Evolutionary conservation across 2,113 vertebrate species (phyloP).

Genomic region (Motacilla tschutschensis): DNA sequence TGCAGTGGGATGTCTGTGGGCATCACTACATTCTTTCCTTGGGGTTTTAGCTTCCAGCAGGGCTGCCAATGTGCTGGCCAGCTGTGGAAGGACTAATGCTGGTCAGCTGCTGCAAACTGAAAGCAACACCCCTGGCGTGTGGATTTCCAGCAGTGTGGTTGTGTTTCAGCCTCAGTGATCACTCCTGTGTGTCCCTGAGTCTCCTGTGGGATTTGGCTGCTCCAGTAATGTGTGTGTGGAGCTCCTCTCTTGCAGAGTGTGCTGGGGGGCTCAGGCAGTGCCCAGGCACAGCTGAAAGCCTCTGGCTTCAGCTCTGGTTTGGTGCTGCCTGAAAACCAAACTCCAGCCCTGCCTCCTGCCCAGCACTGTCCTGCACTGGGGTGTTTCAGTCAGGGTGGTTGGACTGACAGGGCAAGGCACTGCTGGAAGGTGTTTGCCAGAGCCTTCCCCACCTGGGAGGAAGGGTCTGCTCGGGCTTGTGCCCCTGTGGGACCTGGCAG

Average conservation of each 20-base stretch:
- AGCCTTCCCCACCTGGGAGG: neutral
- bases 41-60: neutral
- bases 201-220: neutral
- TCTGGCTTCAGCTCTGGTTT: neutral
- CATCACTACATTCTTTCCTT: neutral
- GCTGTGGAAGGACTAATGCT: neutral
- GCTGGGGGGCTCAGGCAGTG: neutral
- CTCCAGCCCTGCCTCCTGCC: neutral
- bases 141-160: neutral
- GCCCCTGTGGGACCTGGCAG: rapidly evolving
- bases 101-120: neutral
- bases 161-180: neutral
- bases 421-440: neutral
- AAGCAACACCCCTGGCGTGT: rapidly evolving
- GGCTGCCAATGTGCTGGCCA: neutral
- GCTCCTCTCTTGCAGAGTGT: rapidly evolving
- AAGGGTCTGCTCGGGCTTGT: neutral
- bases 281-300: neutral
- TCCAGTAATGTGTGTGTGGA: neutral
- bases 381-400: neutral
- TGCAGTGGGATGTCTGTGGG: neutral
- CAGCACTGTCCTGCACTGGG: rapidly evolving
- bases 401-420: neutral
- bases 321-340: neutral
- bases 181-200: neutral